A percentile compares a stretch with the other conserved stretches of the same genome.
Conservation (phyloP, 2,113 vertebrate species). For the Electrona antarctica region DNA sequence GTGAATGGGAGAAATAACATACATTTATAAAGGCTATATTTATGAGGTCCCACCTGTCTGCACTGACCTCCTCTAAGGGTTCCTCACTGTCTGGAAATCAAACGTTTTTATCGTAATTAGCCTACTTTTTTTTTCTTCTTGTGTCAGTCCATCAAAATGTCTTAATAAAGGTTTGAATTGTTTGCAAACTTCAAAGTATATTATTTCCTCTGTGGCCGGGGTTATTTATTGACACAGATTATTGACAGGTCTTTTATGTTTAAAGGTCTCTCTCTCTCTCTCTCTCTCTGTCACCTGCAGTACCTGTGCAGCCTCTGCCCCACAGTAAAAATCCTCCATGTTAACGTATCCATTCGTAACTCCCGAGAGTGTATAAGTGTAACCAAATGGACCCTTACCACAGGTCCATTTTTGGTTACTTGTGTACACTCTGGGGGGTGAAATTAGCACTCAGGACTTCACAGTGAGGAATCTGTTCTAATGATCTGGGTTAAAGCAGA, state of each 20-base stretch:
- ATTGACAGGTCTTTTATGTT: neutral
- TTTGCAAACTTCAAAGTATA: constrained; percentile 16
- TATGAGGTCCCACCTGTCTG: constrained; percentile 54
- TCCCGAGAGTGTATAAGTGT: too few species aligned
- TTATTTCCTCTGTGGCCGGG: neutral
- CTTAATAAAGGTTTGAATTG: constrained; percentile 58
- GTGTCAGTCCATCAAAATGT: constrained; percentile 46
- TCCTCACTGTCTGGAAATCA: constrained; percentile 56
- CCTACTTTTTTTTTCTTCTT: constrained; percentile 13
- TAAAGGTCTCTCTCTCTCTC: neutral
- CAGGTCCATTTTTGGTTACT: too few species aligned
- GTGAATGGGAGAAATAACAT: constrained; percentile 39
- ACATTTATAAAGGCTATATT: constrained; percentile 64
- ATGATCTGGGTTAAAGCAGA: constrained; percentile 27
- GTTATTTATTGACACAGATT: neutral
- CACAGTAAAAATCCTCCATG: too few species aligned
- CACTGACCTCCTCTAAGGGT: constrained; percentile 49
- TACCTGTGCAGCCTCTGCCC: neutral
- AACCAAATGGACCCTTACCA: too few species aligned
- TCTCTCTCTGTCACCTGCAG: neutral
- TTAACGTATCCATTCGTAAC: too few species aligned
- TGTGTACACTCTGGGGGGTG: too few species aligned
- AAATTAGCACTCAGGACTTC: too few species aligned
- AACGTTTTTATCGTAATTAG: constrained; percentile 51
- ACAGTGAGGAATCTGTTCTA: constrained; percentile 30